Percentiles rank a stretch among this genome's conserved stretches.
phyloP scores from a whole-genome alignment of 2,888 invertebrate species.

The Colostygia pectinataria region DNA sequence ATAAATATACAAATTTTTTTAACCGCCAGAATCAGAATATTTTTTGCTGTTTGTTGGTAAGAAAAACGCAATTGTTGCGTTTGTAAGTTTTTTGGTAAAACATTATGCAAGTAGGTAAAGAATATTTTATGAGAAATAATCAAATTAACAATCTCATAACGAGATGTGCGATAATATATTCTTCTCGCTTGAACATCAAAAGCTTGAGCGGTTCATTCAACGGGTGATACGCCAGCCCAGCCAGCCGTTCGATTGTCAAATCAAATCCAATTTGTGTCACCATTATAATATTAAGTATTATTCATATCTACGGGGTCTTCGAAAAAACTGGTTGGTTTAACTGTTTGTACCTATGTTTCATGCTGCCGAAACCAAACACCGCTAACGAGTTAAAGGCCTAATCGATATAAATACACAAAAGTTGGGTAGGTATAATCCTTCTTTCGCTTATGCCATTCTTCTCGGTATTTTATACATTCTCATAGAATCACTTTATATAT shows the following conservation, averaged over 20 bases:
- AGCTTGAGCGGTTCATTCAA: no score
- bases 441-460: no score
- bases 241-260: conserved; percentile 39
- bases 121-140: not conserved
- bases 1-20: no score
- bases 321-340: conserved; percentile 59
- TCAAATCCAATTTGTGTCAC: conserved; percentile 41
- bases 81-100: not conserved
- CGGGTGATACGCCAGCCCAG: not conserved
- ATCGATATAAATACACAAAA: no score
- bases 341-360: conserved; percentile 24
- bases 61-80: not conserved
- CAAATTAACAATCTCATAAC: conserved; percentile 3
- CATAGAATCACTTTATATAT: no score
- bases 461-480: no score
- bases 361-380: no score
- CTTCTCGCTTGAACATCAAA: conserved; percentile 3
- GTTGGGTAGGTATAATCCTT: no score
- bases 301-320: conserved; percentile 50
- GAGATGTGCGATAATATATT: conserved; percentile 1
- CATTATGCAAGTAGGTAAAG: conserved; percentile 1
- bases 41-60: not conserved
- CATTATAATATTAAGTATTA: conserved; percentile 43
- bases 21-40: no score
- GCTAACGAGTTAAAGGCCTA: no score